Conservation (phyloP, 2,113 vertebrate species). For the Chionis minor region DNA sequence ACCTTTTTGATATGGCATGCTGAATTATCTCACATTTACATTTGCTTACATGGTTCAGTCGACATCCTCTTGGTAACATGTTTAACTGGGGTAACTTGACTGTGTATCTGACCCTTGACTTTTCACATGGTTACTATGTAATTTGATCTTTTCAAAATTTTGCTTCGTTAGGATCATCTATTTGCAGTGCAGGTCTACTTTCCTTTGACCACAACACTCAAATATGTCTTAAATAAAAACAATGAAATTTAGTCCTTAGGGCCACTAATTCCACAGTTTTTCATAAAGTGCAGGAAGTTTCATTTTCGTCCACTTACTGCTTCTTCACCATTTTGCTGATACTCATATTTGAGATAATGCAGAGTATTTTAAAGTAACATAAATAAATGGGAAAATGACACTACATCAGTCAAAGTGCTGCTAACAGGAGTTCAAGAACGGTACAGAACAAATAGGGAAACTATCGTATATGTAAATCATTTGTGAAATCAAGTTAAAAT, state of each 20-base stretch:
- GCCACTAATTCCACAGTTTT: background rate
- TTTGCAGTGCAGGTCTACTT: background rate
- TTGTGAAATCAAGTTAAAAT: constrained; percentile 65
- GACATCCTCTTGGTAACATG: background rate
- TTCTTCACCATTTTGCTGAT: background rate
- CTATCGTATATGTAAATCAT: constrained; percentile 54
- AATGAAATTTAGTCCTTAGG: background rate
- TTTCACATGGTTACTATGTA: background rate
- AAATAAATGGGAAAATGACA: constrained; percentile 8
- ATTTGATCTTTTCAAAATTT: background rate
- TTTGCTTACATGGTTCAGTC: background rate
- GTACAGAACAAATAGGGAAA: constrained; percentile 36
- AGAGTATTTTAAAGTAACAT: background rate
- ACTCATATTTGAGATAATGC: background rate
- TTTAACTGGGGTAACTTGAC: background rate
- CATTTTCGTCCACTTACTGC: background rate
- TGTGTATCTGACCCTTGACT: background rate
- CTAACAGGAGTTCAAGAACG: constrained; percentile 9
- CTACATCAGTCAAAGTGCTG: background rate
- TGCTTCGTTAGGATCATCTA: background rate
- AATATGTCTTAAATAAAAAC: background rate
- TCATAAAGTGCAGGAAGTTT: background rate
- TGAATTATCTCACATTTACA: background rate
- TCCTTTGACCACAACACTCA: background rate
- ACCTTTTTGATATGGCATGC: background rate